Evolutionary conservation across 1,140 invertebrate genomes (phyloP).

Genomic region (Drosophila murphyi): DNA sequence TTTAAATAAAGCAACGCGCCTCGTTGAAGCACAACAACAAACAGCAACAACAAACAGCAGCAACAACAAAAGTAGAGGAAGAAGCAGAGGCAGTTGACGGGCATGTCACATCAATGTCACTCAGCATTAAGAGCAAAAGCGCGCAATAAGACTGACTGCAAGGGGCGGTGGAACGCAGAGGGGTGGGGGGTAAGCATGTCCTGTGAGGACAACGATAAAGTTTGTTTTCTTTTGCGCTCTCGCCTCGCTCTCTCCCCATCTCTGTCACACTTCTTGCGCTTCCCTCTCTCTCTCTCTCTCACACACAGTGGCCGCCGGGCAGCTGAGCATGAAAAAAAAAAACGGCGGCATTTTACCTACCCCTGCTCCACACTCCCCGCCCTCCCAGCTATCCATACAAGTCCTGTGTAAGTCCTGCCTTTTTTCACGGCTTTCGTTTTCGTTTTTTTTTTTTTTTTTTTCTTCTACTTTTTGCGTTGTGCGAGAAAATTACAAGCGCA

Average conservation of each 20-base stretch:
- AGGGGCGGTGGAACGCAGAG: background rate
- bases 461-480: constrained; percentile 30
- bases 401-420: constrained; percentile 19
- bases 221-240: constrained; percentile 54
- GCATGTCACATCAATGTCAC: constrained; percentile 81
- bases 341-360: constrained; percentile 47
- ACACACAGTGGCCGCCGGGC: constrained; percentile 39
- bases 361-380: constrained; percentile 8
- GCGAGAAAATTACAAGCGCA: constrained; percentile 78
- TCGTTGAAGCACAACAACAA: constrained; percentile 6
- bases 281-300: constrained; percentile 14
- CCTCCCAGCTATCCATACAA: background rate
- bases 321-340: constrained; percentile 71
- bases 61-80: background rate
- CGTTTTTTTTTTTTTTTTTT: constrained; percentile 3
- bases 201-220: constrained; percentile 70
- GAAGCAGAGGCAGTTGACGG: constrained; percentile 55
- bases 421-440: constrained; percentile 64
- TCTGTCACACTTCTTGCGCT: background rate
- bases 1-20: constrained; percentile 75
- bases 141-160: constrained; percentile 13
- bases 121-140: constrained; percentile 68
- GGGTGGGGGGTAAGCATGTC: constrained; percentile 48
- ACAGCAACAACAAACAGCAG: background rate
- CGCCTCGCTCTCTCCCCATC: constrained; percentile 21